Percentiles rank a stretch among this genome's conserved stretches.
phyloP scores from a whole-genome alignment of 2,797 vertebrate species.

The Chloroceryle amazona region DNA sequence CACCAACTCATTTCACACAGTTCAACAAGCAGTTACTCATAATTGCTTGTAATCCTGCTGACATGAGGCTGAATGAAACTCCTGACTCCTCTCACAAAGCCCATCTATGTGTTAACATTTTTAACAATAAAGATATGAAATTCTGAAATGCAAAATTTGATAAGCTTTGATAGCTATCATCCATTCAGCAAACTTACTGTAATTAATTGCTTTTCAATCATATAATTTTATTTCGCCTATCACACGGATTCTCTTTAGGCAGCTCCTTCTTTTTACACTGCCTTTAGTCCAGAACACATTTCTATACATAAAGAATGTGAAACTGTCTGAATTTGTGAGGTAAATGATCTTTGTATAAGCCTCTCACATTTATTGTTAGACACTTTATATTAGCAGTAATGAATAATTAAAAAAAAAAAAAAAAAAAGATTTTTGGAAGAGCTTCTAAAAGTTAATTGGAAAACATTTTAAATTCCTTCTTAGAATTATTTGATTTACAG shows the following conservation, averaged over 20 bases:
- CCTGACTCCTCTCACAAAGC: constrained; percentile 55
- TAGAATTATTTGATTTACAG: not conserved
- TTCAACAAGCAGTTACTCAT: constrained; percentile 37
- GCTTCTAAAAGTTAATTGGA: not conserved
- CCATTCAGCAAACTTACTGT: constrained; percentile 7
- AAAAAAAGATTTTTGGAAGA: not conserved
- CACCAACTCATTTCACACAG: constrained; percentile 51
- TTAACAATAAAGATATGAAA: constrained; percentile 12
- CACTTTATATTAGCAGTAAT: not conserved
- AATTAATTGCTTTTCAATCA: constrained; percentile 51
- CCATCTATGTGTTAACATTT: not conserved
- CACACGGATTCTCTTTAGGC: not conserved
- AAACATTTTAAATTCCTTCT: not conserved
- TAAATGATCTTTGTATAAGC: not conserved
- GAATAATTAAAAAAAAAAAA: not conserved
- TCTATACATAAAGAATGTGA: not conserved
- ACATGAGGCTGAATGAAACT: constrained; percentile 51
- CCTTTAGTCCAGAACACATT: not conserved
- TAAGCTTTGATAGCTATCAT: constrained; percentile 64
- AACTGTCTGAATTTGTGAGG: not conserved
- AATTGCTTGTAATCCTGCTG: constrained; percentile 59
- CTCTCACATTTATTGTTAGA: not conserved
- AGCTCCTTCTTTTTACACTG: not conserved
- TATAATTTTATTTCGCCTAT: constrained; percentile 2
- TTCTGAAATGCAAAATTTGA: constrained; percentile 32